These are phyloP conservation scores for Nibea coibor DNA, from an alignment of 2,113 vertebrate genomes.

Conservation along the genomic window DNA sequence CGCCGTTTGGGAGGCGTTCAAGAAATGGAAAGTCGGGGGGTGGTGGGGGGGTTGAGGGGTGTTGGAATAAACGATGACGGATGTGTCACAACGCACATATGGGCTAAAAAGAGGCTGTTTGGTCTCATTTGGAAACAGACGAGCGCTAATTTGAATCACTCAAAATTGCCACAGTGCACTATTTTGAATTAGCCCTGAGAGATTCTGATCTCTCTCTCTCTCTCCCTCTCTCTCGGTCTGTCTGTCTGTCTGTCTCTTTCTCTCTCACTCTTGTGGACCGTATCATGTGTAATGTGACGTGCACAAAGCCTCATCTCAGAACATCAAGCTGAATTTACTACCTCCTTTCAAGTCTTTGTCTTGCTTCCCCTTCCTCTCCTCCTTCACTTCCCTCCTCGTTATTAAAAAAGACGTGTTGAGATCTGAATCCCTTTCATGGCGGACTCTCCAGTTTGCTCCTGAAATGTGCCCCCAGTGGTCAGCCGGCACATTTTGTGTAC, in stretches of 20 bases:
- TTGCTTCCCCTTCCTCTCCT: slow-evolving; percentile 56
- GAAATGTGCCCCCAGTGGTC: slow-evolving; percentile 89
- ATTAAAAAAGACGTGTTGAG: slow-evolving; percentile 94
- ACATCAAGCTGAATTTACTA: slow-evolving; percentile 77
- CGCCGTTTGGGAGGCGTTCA: slow-evolving; percentile 89
- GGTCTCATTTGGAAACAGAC: slow-evolving; percentile 79
- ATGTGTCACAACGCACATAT: slow-evolving; percentile 79
- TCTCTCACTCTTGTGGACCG: slow-evolving; percentile 35
- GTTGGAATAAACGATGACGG: slow-evolving; percentile 89
- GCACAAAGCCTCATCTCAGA: slow-evolving; percentile 71
- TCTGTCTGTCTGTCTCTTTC: slow-evolving; percentile 31
- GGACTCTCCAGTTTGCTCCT: slow-evolving; percentile 89
- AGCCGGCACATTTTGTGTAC: slow-evolving; percentile 52
- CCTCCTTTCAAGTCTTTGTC: slow-evolving; percentile 80
- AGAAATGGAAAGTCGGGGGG: slow-evolving; percentile 86
- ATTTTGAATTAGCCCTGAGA: slow-evolving; percentile 72
- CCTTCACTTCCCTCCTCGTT: slow-evolving; percentile 81
- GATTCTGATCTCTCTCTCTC: slow-evolving; percentile 46
- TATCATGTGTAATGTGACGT: slow-evolving; percentile 67
- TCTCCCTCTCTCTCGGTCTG: slow-evolving; percentile 1
- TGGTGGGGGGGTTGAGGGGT: slow-evolving; percentile 81
- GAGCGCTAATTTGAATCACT: slow-evolving; percentile 77
- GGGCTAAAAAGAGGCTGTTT: slow-evolving; percentile 77
- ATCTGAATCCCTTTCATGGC: slow-evolving; percentile 97
- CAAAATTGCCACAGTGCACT: slow-evolving; percentile 69